Percentiles rank a stretch among this genome's conserved stretches.
Evolutionary conservation across 1,140 invertebrate species (phyloP).

Genomic region (Leptopilina clavipes): DNA sequence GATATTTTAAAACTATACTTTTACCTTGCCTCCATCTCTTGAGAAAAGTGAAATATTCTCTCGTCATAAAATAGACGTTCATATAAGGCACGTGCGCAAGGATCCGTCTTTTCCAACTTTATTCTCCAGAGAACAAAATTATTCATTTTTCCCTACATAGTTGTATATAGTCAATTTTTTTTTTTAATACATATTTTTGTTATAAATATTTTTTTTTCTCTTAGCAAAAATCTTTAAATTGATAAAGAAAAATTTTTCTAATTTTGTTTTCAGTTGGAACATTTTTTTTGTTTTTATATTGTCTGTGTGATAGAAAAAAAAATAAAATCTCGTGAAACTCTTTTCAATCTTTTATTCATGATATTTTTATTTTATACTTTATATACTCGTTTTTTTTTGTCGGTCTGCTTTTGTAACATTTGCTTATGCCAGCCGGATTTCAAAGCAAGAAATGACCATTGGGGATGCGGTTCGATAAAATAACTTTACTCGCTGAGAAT

Average conservation of each 20-base stretch:
- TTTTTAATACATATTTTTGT: background rate
- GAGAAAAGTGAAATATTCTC: conserved; percentile 28
- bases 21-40: background rate
- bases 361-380: background rate
- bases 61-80: conserved; percentile 30
- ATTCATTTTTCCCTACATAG: background rate
- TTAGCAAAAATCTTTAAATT: too few relatives aligned
- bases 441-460: conserved; percentile 13
- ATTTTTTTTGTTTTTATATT: too few relatives aligned
- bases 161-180: background rate
- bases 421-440: conserved; percentile 8
- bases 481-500: conserved; percentile 4
- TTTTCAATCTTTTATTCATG: conserved; percentile 19
- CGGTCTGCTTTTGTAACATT: background rate
- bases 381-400: background rate
- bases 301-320: too few relatives aligned
- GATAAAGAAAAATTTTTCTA: too few relatives aligned
- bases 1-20: background rate
- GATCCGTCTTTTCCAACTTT: conserved; percentile 22
- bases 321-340: background rate
- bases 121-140: conserved; percentile 30
- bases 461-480: conserved; percentile 15
- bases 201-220: background rate
- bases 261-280: too few relatives aligned
- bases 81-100: conserved; percentile 7